These are phyloP conservation scores for Polyommatus iphigenia DNA, from an alignment of 2,888 invertebrate species.

Conservation along the genomic window DNA sequence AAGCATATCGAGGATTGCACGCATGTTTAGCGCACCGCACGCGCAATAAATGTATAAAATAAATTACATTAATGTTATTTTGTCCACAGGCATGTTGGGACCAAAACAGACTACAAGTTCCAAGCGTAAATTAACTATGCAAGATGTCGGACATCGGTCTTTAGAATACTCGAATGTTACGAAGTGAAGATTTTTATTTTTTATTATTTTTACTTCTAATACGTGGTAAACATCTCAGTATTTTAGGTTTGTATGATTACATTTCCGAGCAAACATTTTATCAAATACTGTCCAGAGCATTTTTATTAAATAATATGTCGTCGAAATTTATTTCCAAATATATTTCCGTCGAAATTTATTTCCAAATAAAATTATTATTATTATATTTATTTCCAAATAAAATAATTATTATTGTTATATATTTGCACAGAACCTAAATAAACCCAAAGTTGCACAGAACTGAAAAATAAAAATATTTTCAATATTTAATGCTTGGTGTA, in stretches of 20 bases:
- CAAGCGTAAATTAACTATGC: slow-evolving; percentile 44
- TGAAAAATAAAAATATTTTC: no score
- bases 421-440: no score
- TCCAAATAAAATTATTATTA: no score
- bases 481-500: not conserved
- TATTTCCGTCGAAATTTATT: no score
- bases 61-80: not conserved
- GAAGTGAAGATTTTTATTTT: not conserved
- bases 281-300: not conserved
- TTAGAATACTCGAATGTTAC: not conserved
- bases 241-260: not conserved
- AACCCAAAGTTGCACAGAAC: no score
- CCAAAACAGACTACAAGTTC: slow-evolving; percentile 67
- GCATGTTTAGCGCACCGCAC: not conserved
- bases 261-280: not conserved
- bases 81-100: slow-evolving; percentile 65
- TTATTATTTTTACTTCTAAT: not conserved
- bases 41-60: not conserved
- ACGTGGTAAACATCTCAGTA: not conserved
- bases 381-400: no score
- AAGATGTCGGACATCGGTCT: not conserved
- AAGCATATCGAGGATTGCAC: not conserved
- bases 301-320: not conserved
- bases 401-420: no score
- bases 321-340: no score